These are phyloP conservation scores for Anastatus disparis DNA, from an alignment of 1,140 invertebrate species.

Conservation along the genomic window DNA sequence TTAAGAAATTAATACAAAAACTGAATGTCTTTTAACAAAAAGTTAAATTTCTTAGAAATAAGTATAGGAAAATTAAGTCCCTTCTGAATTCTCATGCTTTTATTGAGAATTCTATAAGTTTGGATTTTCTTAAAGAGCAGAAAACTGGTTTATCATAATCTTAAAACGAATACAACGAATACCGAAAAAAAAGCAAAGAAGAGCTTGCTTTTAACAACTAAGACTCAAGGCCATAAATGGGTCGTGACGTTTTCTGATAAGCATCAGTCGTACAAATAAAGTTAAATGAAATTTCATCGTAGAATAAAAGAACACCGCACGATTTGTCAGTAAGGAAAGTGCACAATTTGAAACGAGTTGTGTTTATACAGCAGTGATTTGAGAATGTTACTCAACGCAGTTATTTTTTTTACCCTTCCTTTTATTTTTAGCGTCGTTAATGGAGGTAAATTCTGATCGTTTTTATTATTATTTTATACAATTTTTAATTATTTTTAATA, in stretches of 20 bases:
- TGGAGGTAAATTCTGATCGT: not conserved
- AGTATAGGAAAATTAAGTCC: too few species aligned
- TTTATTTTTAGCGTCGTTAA: not conserved
- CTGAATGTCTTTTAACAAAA: too few species aligned
- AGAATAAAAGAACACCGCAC: not conserved
- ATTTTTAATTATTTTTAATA: too few species aligned
- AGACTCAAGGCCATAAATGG: not conserved
- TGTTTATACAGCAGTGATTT: not conserved
- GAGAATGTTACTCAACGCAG: not conserved
- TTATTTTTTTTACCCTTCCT: not conserved
- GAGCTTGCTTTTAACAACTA: not conserved
- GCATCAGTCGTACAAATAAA: conserved; percentile 19
- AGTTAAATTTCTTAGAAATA: too few species aligned
- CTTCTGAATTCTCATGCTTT: too few species aligned
- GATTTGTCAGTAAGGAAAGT: not conserved
- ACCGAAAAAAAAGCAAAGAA: too few species aligned
- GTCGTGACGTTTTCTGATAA: conserved; percentile 19
- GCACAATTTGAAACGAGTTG: not conserved
- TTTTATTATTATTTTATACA: too few species aligned
- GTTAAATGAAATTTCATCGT: not conserved
- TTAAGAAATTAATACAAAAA: too few species aligned
- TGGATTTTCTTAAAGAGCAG: too few species aligned
- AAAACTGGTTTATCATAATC: too few species aligned
- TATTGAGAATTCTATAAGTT: too few species aligned
- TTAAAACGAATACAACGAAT: too few species aligned